Percentiles rank a stretch among this genome's conserved stretches.
Evolutionary conservation across 2,888 invertebrate genomes (phyloP).

Genomic region (Lasioglossum villosulum): DNA sequence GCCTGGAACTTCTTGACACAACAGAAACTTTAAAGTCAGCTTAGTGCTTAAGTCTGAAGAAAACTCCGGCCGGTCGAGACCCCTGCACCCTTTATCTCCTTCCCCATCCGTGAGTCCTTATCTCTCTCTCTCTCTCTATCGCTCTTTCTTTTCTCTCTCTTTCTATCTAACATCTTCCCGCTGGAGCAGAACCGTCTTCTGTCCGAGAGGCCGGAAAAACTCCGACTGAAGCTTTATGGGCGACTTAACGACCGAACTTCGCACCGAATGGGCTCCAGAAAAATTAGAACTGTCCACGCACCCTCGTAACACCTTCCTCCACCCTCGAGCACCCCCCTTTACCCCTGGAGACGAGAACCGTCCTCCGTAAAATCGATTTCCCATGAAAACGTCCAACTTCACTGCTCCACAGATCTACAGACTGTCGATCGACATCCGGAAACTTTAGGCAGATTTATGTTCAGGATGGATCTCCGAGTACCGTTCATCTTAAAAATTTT

Average conservation of each 20-base stretch:
- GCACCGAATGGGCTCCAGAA: conserved; percentile 41
- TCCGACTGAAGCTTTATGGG: conserved; percentile 38
- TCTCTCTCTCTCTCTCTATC: background rate
- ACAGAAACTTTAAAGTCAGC: conserved; percentile 77
- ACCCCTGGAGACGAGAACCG: background rate
- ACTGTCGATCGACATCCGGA: background rate
- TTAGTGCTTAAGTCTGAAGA: conserved; percentile 71
- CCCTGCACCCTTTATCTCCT: conserved; percentile 39
- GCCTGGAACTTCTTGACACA: conserved; percentile 76
- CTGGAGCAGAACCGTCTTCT: conserved; percentile 52
- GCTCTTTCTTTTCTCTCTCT: background rate
- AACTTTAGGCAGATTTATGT: background rate
- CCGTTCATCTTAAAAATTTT: background rate
- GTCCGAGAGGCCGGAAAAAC: conserved; percentile 17
- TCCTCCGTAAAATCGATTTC: background rate
- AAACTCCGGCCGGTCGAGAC: conserved; percentile 46
- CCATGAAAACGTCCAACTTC: conserved; percentile 3
- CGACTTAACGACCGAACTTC: conserved; percentile 63
- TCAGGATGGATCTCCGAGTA: background rate
- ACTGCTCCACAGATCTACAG: background rate
- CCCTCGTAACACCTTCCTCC: background rate
- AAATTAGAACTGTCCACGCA: conserved; percentile 53
- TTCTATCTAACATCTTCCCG: background rate
- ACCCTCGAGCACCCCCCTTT: background rate
- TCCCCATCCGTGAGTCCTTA: background rate